Conservation (phyloP, 1,140 invertebrate species). For the Gonioctena quinquepunctata region DNA sequence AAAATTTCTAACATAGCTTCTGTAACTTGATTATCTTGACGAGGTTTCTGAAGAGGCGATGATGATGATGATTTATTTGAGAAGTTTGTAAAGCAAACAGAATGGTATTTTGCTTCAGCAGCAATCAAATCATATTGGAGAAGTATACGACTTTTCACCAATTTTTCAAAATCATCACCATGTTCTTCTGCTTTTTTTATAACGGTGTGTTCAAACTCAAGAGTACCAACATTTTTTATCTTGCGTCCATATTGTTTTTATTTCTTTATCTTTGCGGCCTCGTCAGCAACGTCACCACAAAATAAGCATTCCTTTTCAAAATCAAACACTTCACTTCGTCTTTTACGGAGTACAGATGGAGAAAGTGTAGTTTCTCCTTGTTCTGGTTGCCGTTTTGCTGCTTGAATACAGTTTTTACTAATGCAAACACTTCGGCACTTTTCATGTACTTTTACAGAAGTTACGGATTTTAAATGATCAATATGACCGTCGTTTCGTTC, state of each 20-base stretch:
- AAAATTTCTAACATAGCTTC: conserved; percentile 48
- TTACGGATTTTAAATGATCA: background rate
- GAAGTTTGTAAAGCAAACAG: conserved; percentile 42
- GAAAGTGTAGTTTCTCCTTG: background rate
- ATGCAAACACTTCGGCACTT: background rate
- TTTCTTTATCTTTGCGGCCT: background rate
- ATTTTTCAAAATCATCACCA: conserved; percentile 38
- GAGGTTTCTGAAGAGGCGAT: conserved; percentile 32
- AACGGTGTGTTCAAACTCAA: conserved; percentile 49
- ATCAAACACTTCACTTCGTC: background rate
- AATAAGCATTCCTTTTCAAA: background rate
- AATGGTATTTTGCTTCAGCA: conserved; percentile 19
- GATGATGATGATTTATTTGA: conserved; percentile 37
- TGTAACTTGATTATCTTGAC: conserved; percentile 46
- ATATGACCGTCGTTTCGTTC: background rate
- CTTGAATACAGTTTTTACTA: background rate
- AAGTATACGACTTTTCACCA: conserved; percentile 41
- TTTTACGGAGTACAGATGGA: background rate
- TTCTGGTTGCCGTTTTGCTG: background rate
- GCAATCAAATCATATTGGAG: conserved; percentile 49
- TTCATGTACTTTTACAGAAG: background rate
- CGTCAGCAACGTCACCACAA: background rate
- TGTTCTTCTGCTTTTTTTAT: conserved; percentile 48
- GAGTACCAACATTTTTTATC: conserved; percentile 41
- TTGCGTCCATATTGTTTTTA: conserved; percentile 49